Evolutionary conservation across 2,113 vertebrate genomes (phyloP).

Genomic region (Chascanopsetta lugubris): DNA sequence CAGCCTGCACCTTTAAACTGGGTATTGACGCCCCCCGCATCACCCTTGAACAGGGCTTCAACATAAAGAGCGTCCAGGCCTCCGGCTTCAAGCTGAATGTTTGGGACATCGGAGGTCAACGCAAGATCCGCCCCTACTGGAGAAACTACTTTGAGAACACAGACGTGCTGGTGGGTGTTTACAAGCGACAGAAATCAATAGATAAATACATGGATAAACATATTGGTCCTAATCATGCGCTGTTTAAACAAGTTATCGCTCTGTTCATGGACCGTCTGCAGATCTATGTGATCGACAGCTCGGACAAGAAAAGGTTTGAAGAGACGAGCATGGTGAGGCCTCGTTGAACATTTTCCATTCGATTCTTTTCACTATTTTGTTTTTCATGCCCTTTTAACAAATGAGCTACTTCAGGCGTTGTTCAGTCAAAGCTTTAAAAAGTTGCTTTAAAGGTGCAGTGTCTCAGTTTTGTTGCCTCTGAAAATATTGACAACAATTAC

Average conservation of each 20-base stretch:
- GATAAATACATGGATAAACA: not conserved
- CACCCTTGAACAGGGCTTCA: constrained; percentile 89
- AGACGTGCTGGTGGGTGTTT: constrained; percentile 87
- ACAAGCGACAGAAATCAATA: not conserved
- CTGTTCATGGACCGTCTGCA: constrained; percentile 41
- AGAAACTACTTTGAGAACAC: constrained; percentile 97
- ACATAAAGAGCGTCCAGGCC: constrained; percentile 94
- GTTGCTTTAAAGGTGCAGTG: no score
- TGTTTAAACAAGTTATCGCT: no score
- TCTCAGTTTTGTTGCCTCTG: no score
- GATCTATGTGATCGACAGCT: constrained; percentile 83
- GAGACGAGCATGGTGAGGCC: constrained; percentile 74
- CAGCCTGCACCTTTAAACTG: no score
- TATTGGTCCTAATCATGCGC: no score
- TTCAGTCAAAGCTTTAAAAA: no score
- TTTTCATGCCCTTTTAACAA: no score
- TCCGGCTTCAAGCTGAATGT: constrained; percentile 95
- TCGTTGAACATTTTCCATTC: not conserved
- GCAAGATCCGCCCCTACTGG: constrained; percentile 96
- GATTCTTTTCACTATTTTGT: no score
- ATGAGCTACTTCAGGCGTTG: no score
- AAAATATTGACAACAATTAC: no score
- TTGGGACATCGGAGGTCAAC: constrained; percentile 96
- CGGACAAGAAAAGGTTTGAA: constrained; percentile 79
- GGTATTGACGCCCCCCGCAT: no score